Base-by-base conservation (phyloP, 2,113 vertebrate species). In the Colossoma macropomum region DNA sequence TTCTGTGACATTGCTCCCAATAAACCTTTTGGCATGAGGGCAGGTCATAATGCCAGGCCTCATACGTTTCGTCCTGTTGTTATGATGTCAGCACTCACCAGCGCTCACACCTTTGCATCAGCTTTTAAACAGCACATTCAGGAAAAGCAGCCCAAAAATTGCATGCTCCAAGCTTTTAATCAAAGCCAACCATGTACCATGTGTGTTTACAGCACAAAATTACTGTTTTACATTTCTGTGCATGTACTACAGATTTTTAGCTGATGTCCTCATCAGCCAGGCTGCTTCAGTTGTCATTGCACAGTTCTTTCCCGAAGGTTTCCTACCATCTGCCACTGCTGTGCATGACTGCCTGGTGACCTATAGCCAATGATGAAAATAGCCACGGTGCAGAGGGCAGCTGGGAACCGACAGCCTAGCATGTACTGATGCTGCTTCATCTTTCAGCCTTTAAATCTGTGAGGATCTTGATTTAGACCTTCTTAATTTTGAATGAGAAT, bases 311-410 rank as follows among this genome's bases (percentile, higher is more conserved):
- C 75, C 75, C 38, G 52, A 71, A 85, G 79, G 80, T 82, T 78
- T 71, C 62, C 80, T 25, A 60, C 75, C 75, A 77, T 82, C 80
- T 82, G 84, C 28, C 38, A 78, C 48, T 75, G 80, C 69, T 45
- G 69, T 11, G 50, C 75, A 82, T 85, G 80, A 78, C 73, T 86
- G 77, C 75, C 75, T 68, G 60, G 80, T 86, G 80, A 82, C 75
- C 60, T 82, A 82, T 85, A 82, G 84, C 74, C 68, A 66, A 73
- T 82, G 79, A 85, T 85, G 71, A 82, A 63, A 86, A 86, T 79
- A 85, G 70, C 25, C 59, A 56, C 25, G 73, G 72, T 77, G 59
- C 75, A 73, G 77, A 69, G 70, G 41, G 69, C 34, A 85, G 48
- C 79, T 62, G 54, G 32, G 56, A 63, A 69, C n/a, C n/a, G n/a